Conservation (phyloP, 2,888 invertebrate genomes). For the Perithous albicinctus region DNA sequence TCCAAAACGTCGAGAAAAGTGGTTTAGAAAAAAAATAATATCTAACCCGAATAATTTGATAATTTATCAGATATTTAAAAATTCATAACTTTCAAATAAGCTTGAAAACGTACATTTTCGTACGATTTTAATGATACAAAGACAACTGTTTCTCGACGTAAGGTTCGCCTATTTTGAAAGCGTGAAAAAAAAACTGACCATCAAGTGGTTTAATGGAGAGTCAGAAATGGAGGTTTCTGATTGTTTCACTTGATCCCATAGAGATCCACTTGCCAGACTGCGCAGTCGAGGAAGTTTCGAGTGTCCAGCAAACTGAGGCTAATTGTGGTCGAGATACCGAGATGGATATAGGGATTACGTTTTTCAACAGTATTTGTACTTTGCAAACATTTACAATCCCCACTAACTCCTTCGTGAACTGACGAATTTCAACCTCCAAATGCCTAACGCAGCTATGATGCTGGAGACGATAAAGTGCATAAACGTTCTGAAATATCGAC, state of each 20-base stretch:
- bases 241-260: neutral
- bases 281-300: slow-evolving; percentile 29
- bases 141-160: neutral
- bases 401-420: no score
- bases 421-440: slow-evolving; percentile 1
- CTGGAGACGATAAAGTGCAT: neutral
- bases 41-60: no score
- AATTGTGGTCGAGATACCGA: slow-evolving; percentile 30
- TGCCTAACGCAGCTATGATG: slow-evolving; percentile 8
- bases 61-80: neutral
- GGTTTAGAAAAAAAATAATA: no score
- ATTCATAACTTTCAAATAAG: no score
- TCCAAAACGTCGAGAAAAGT: no score
- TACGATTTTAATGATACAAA: neutral
- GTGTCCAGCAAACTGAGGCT: slow-evolving; percentile 30
- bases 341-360: neutral
- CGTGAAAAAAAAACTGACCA: neutral
- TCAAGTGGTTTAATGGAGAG: neutral
- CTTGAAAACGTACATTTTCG: no score
- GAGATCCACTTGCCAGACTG: slow-evolving; percentile 1
- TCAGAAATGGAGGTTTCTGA: neutral
- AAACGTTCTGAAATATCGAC: slow-evolving; percentile 18
- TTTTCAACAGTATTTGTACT: neutral
- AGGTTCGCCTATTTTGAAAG: neutral
- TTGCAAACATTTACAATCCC: slow-evolving; percentile 1